Conservation (phyloP, 2,797 vertebrate genomes). For the Atherinosoma microstoma region DNA sequence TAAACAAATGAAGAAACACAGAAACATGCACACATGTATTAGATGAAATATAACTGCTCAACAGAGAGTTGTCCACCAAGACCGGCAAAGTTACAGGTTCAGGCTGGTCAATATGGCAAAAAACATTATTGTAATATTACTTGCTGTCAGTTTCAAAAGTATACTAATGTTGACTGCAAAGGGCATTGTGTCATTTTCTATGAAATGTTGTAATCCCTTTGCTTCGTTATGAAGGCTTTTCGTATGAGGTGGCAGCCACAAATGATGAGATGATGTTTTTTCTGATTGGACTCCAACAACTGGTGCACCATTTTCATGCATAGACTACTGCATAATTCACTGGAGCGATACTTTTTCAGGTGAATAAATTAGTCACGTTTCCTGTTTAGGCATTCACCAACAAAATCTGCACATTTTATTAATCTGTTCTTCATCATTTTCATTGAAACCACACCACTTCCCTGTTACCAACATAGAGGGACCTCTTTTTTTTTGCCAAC, state of each 20-base stretch:
- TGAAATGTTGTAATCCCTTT: neutral
- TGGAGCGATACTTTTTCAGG: neutral
- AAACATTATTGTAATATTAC: neutral
- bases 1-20: constrained; percentile 11
- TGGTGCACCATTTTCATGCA: neutral
- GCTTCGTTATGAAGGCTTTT: neutral
- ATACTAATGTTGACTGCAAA: too few species aligned
- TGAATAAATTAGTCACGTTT: neutral
- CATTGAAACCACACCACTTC: neutral
- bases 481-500: neutral
- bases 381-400: neutral
- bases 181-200: neutral
- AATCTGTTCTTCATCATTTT: neutral
- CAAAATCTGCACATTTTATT: neutral
- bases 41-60: constrained; percentile 31
- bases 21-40: constrained; percentile 7
- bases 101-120: neutral
- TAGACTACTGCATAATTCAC: neutral
- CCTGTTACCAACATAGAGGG: neutral
- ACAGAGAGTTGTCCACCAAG: constrained; percentile 20
- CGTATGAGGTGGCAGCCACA: neutral
- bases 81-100: constrained; percentile 1
- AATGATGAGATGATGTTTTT: neutral
- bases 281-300: neutral
- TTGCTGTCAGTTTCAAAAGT: too few species aligned